A percentile compares a stretch with the other conserved stretches of the same genome.
These are phyloP conservation scores for Oxycera nigricornis DNA, from an alignment of 2,888 invertebrate genomes.

Conservation along the genomic window DNA sequence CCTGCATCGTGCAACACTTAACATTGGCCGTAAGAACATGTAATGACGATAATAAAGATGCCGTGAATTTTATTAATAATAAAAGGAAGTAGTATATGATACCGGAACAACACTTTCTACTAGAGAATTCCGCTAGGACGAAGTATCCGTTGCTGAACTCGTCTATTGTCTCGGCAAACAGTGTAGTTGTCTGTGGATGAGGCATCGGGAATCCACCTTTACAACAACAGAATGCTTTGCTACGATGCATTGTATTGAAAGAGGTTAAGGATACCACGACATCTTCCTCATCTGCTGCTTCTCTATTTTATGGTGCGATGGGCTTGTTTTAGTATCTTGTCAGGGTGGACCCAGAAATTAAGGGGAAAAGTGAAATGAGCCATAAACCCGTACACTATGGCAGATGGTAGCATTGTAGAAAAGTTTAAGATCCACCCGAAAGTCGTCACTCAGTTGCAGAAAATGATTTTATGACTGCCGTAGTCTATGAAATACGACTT, in stretches of 20 bases:
- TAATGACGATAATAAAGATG: conserved; percentile 38
- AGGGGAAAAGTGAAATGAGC: background rate
- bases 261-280: conserved; percentile 11
- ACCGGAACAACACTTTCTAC: conserved; percentile 36
- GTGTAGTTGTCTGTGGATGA: background rate
- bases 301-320: background rate
- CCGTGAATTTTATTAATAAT: conserved; percentile 37
- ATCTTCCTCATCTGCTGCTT: background rate
- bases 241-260: conserved; percentile 31
- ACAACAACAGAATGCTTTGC: conserved; percentile 1
- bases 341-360: background rate
- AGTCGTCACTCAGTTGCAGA: background rate
- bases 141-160: background rate
- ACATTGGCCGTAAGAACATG: conserved; percentile 10
- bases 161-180: background rate
- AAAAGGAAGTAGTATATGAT: conserved; percentile 34
- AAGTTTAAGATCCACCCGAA: background rate
- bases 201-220: background rate
- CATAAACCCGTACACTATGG: background rate
- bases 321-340: conserved; percentile 11
- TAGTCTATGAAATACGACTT: conserved; percentile 1
- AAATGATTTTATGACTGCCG: conserved; percentile 9
- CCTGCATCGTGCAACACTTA: background rate
- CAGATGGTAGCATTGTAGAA: conserved; percentile 15
- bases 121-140: conserved; percentile 12